phyloP scores from a whole-genome alignment of 2,113 vertebrate species.

The Vulpes ferrilata region DNA sequence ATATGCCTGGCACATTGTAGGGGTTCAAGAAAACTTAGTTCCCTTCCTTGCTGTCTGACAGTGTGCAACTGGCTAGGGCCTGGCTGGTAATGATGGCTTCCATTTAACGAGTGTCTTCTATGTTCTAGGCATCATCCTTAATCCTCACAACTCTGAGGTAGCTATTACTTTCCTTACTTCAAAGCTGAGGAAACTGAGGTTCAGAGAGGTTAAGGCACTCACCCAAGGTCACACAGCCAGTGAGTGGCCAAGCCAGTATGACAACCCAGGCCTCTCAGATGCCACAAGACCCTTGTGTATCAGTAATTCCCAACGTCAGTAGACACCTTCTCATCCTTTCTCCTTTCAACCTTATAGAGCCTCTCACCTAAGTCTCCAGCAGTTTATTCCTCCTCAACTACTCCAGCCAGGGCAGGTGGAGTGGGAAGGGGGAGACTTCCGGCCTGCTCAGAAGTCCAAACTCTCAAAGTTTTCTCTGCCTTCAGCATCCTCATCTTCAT shows the following conservation, averaged over 20 bases:
- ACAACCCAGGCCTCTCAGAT: neutral
- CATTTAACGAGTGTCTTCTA: neutral
- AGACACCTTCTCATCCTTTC: neutral
- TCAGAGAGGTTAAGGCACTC: slow-evolving; percentile 50
- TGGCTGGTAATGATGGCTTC: neutral
- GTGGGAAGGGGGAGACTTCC: neutral
- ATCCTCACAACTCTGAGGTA: slow-evolving; percentile 17
- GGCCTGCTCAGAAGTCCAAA: neutral
- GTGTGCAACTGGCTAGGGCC: neutral
- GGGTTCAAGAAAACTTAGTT: neutral
- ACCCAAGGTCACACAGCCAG: slow-evolving; percentile 43
- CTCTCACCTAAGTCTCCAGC: neutral
- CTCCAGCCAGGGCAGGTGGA: too few relatives aligned
- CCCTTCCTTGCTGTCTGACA: neutral
- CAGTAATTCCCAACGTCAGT: neutral
- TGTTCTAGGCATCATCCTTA: neutral
- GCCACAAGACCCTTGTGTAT: neutral
- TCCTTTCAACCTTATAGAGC: neutral
- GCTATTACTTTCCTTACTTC: slow-evolving; percentile 53
- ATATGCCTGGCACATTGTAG: neutral
- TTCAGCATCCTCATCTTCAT: slow-evolving; percentile 98
- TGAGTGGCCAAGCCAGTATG: neutral
- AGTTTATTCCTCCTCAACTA: neutral
- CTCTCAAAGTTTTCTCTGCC: slow-evolving; percentile 66
- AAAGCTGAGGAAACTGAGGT: slow-evolving; percentile 60